phyloP scores from a whole-genome alignment of 2,113 vertebrate species.

The Vulpes ferrilata region DNA sequence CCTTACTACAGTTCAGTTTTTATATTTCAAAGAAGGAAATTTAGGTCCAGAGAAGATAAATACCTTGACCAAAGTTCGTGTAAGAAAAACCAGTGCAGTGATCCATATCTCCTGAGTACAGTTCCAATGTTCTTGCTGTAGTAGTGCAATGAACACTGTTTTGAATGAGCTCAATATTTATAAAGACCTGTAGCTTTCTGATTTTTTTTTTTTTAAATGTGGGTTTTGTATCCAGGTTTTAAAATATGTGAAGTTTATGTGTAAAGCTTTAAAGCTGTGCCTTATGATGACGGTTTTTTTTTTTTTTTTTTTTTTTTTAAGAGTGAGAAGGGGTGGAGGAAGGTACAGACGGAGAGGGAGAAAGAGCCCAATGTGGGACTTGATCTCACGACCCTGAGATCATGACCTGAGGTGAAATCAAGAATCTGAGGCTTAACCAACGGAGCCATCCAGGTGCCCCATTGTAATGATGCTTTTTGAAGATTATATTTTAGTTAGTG shows the following conservation, averaged over 20 bases:
- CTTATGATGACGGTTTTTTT: background rate
- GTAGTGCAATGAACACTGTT: background rate
- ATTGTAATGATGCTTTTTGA: background rate
- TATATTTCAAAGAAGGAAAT: conserved; percentile 21
- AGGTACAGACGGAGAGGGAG: background rate
- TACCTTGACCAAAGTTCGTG: background rate
- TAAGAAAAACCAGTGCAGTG: background rate
- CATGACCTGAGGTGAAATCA: background rate
- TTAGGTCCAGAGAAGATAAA: background rate
- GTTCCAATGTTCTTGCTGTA: background rate
- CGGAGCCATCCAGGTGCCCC: background rate
- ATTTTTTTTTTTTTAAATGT: background rate
- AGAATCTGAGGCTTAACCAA: background rate
- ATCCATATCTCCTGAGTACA: background rate
- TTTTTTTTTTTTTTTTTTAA: background rate
- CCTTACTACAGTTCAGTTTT: background rate
- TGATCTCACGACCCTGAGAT: background rate
- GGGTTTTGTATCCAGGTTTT: background rate
- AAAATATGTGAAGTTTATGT: conserved; percentile 17
- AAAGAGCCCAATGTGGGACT: background rate
- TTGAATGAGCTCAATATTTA: background rate
- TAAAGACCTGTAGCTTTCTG: background rate
- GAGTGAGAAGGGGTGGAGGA: background rate
- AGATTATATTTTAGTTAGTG: background rate
- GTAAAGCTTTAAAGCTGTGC: background rate